Evolutionary conservation across 2,888 invertebrate species (phyloP), one percentile per base, ranked within the genome.

Genomic region (Hermodice carunculata): DNA sequence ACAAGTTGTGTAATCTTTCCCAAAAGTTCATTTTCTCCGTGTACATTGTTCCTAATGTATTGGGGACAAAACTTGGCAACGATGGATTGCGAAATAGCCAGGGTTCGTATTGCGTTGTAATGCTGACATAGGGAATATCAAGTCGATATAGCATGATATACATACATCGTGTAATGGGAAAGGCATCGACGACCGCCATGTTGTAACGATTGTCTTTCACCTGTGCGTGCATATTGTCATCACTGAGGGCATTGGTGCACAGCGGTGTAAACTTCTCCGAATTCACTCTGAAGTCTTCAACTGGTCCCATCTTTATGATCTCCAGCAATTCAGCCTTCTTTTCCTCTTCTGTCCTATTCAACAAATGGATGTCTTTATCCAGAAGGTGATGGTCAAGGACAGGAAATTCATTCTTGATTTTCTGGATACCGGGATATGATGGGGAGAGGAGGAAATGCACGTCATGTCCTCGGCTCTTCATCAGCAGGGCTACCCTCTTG

Each of bases 61-160:
- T 61, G 14, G 67, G 70, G 14, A 53, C 58, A 28, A 61, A 61
- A 26, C 67, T 68, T 11, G 70, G 70, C 0, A 62, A 44, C 19
- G 65, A 62, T 1, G 63, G 67, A 22, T 53, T 62, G 1, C 70
- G 52, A 14, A 37, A 32, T 29, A 70, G 32, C 70, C 70, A 70
- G 2, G 65, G 65, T 52, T 70, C 65, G n/a, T 62, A 63, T 19
- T 51, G 34, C 4, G 70, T 68, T 2, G 40, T 44, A 8, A 68
- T 2, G 17, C 40, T 29, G 2, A 63, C 56, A 37, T 61, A 70
- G 29, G 67, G 70, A 6, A 70, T 22, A 11, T 43, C 62, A 17
- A 70, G 61, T n/a, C 56, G 32, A 51, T 68, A 48, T 19, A 61
- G 1, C 1, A 68, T 29, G 8, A 59, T 37, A 31, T 52, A 58